Evolutionary conservation across 2,797 vertebrate species (phyloP), one percentile per base, ranked within the genome.

Genomic region (Chaunax sp.): DNA sequence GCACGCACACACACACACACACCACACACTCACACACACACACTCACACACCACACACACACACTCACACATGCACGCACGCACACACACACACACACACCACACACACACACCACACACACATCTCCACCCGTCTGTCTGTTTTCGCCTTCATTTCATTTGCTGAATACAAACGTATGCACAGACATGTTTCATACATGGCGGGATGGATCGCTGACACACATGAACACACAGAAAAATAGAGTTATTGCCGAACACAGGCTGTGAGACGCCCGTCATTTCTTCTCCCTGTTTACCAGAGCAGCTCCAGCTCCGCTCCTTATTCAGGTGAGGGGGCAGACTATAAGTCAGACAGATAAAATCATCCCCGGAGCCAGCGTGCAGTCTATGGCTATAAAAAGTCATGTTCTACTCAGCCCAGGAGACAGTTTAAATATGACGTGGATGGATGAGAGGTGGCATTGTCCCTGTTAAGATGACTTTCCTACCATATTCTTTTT

Each of bases 261-360:
- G 56, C 76, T 50, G 56, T 35, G 61, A 72, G 59, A 60, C 64
- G 69, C 26, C 66, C 54, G n/a, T n/a, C n/a, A n/a, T n/a, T 52
- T 55, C 46, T 46, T 61, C 16, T 28, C 4, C 23, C 15, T 23
- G 49, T 49, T 72, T 52, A 26, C 54, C 33, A 35, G 51, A 64
- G 71, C 62, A 53, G 62, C 14, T 18, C 52, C 30, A 1, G 22
- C 37, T 64, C 50, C 30, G 62, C 50, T 55, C 41, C 59, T 67
- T 47, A 54, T 58, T 56, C 79, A 78, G 72, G 71, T 78, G 74
- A 73, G 25, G 30, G 64, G 38, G 57, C 61, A 67, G 76, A 70
- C 43, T 16, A 74, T 43, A 76, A 78, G 80, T 76, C 75, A 67
- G 45, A 64, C 18, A 55, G 63, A 9, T 50, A 49, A 49, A 71